Evolutionary conservation across 2,113 vertebrate species (phyloP).

Genomic region (Catharus fuscescens): DNA sequence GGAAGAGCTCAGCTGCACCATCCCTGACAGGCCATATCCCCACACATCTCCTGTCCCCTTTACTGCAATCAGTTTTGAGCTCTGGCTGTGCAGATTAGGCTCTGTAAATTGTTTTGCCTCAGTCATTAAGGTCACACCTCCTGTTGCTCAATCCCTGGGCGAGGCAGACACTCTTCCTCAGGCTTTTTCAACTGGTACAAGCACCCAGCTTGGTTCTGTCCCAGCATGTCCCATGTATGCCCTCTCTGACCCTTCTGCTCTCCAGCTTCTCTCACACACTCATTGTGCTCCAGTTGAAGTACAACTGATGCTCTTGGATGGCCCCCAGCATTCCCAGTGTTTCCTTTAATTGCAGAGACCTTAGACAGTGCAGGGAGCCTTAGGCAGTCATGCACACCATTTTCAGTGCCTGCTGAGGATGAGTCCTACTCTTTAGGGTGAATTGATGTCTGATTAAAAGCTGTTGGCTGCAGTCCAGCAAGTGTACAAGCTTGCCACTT

Average conservation of each 20-base stretch:
- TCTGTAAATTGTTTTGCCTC: not conserved
- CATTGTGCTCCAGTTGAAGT: not conserved
- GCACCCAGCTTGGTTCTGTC: not conserved
- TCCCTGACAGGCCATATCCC: not conserved
- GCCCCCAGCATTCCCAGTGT: not conserved
- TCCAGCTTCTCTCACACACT: not conserved
- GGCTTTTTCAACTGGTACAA: not conserved
- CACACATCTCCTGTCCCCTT: not conserved
- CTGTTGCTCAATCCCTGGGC: not conserved
- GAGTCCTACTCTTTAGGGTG: not conserved
- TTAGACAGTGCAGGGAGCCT: not conserved
- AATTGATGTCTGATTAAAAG: conserved; percentile 32
- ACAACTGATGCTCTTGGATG: not conserved
- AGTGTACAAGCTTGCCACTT: not conserved
- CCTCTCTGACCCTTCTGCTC: not conserved
- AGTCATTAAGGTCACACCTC: not conserved
- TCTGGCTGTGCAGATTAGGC: not conserved
- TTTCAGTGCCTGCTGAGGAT: not conserved
- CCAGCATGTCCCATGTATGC: too few species aligned
- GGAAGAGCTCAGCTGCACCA: not conserved
- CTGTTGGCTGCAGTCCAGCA: conserved; percentile 10
- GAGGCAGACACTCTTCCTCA: not conserved
- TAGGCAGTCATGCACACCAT: not conserved
- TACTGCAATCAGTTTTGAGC: not conserved
- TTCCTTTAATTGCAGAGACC: not conserved